Evolutionary conservation across 35 echinoderm and acorn worm species (phyloP), one percentile per base, ranked within the genome.

Genomic region (Apostichopus japonicus): DNA sequence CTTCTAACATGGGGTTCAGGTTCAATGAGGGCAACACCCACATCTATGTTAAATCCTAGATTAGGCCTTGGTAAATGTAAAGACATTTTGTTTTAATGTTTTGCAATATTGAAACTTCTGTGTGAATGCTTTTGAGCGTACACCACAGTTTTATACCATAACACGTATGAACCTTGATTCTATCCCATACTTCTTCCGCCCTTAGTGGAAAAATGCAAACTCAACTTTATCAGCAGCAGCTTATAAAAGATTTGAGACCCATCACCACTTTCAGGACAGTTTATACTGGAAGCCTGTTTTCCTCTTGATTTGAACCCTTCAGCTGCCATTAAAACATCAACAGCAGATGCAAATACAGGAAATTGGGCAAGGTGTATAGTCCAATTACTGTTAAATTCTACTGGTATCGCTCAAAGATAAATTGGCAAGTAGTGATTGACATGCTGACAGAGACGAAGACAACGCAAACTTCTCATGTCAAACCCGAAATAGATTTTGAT

Each of bases 341-440:
- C 79, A 83, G 24, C 33, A 54, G 33, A 83, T 83, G 79, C 33
- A 83, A 83, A 83, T 54, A 19, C n/a, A 83, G 8, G 23, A 54
- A 83, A 83, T 83, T 83, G 79, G 79, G 54, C 79, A 83, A 83
- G 79, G 79, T 83, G 79, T 83, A 83, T 54, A 33, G 54, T 83
- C 79, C 79, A 83, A 83, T 83, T 83, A 83, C 54, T 17, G 44
- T 83, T 54, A 83, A 15, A 83, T 17, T 44, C 13, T 21, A 83
- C 11, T 54, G 17, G 52, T 83, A 54, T 83, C 79, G 33, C 27
- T 83, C 13, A 6, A 13, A 83, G 54, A 54, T 54, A 83, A 83
- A 83, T 33, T 52, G 51, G 33, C 44, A 83, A 14, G 51, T 56
- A 55, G 51, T 83, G 52, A 83, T 55, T 83, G 79, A 83, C 54